These are phyloP conservation scores for Plagiodera versicolora DNA, from an alignment of 2,888 invertebrate species.

Conservation along the genomic window DNA sequence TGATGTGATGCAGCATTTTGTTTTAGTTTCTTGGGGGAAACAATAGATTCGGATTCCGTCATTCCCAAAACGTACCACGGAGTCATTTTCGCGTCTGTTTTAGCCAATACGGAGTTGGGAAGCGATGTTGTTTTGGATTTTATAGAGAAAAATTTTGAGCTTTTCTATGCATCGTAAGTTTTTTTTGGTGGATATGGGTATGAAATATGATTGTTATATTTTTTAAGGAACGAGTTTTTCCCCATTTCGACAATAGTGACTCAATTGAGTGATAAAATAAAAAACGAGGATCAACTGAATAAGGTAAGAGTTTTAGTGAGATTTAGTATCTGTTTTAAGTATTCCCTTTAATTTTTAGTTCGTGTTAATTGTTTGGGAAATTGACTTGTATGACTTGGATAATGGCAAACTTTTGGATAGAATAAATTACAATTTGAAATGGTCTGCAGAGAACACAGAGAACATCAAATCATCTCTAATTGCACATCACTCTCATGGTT, in stretches of 20 bases:
- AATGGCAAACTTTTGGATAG: neutral
- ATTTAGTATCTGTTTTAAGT: too few relatives aligned
- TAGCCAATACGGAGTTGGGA: constrained; percentile 1
- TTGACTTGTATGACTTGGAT: neutral
- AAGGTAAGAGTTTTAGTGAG: constrained; percentile 3
- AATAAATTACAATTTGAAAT: neutral
- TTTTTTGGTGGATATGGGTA: neutral
- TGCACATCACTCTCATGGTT: neutral
- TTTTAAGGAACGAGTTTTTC: too few relatives aligned
- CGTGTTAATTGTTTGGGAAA: neutral
- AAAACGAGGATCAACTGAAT: constrained; percentile 5
- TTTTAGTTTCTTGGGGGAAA: constrained; percentile 12
- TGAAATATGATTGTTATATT: too few relatives aligned
- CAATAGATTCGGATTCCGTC: constrained; percentile 5
- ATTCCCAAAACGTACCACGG: constrained; percentile 7
- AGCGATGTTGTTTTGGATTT: constrained; percentile 5
- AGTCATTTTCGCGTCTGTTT: constrained; percentile 8
- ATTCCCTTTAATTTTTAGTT: too few relatives aligned
- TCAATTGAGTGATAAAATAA: constrained; percentile 10
- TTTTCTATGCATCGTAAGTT: neutral
- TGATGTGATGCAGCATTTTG: neutral
- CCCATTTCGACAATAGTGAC: neutral
- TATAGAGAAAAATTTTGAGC: neutral
- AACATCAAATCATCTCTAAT: neutral
- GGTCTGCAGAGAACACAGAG: neutral